Evolutionary conservation across 2,888 invertebrate genomes (phyloP).

Genomic region (Sarcophaga caerulescens): DNA sequence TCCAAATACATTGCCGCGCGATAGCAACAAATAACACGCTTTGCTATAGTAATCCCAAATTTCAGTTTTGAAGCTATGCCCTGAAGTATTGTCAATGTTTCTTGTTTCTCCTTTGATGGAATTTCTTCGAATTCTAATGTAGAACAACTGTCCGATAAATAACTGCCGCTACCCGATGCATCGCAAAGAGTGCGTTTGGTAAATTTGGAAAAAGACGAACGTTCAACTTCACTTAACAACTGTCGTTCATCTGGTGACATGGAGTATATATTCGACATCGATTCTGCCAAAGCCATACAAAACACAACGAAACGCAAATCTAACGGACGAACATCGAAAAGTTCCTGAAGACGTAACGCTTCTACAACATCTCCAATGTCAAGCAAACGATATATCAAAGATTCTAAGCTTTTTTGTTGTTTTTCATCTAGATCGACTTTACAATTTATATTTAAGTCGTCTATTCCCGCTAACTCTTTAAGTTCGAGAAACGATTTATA

Average conservation of each 20-base stretch:
- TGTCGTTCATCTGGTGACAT: conserved; percentile 85
- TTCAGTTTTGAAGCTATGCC: conserved; percentile 82
- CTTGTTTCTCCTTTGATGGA: conserved; percentile 79
- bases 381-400: conserved; percentile 82
- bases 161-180: conserved; percentile 34
- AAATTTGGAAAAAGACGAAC: conserved; percentile 80
- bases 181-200: conserved; percentile 77
- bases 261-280: conserved; percentile 82
- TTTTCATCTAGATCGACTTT: conserved; percentile 75
- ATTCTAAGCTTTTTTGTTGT: conserved; percentile 77
- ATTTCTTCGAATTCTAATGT: conserved; percentile 80
- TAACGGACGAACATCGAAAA: conserved; percentile 80
- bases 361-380: conserved; percentile 83
- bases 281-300: conserved; percentile 84
- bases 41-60: conserved; percentile 82
- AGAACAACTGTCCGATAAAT: conserved; percentile 76
- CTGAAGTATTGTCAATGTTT: conserved; percentile 81
- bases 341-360: conserved; percentile 82
- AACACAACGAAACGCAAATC: conserved; percentile 84
- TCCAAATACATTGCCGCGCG: conserved; percentile 83
- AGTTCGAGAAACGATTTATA: conserved; percentile 80
- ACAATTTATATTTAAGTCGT: conserved; percentile 77
- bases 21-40: conserved; percentile 83
- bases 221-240: conserved; percentile 81
- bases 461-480: conserved; percentile 79